Base-by-base conservation (phyloP, 2,888 invertebrate species). In the Drosophila mulleri region DNA sequence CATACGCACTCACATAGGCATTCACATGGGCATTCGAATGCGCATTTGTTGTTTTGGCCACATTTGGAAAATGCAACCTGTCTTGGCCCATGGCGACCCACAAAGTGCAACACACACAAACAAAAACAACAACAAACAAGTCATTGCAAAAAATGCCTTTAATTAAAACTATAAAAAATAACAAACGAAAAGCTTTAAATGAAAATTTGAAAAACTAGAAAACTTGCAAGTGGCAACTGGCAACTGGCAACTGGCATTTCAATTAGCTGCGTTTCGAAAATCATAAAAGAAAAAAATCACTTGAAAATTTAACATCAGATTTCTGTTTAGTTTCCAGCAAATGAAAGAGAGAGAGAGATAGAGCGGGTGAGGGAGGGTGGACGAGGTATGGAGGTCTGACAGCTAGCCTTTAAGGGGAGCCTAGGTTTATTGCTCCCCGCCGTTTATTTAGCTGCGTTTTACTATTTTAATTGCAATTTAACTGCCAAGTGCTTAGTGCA, bases 221-320 rank as follows among this genome's bases (percentile, higher is more conserved):
- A 72, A 64, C 16, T n/a, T 16, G 47, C 47, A 16, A 47, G 9
- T 26, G 47, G 59, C 73, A 85, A 81, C 83, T 80, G 47, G 59
- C 73, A 85, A 81, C 83, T 80, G 89, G 90, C 85, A 90, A 81
- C 83, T 80, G 89, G 90, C 85, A 90, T 87, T 90, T 87, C 89
- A 84, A 87, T 87, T 89, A 83, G 78, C 59, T 72, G 80, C 83
- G 61, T 86, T 80, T 81, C 57, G 47, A 71, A 62, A 41, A 58
- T 32, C 16, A 42, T 26, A 45, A 80, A 83, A 23, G 20, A 23
- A 23, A 29, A 29, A 67, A 60, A 65, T 65, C 72, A 83, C 82
- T 87, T 84, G 63, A 81, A 77, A 72, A 82, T 52, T 59, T 58
- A 65, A 61, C 52, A 53, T 35, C 56, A 37, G 59, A 47, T 75